phyloP scores from a whole-genome alignment of 2,113 vertebrate species.

The Polypterus senegalus region DNA sequence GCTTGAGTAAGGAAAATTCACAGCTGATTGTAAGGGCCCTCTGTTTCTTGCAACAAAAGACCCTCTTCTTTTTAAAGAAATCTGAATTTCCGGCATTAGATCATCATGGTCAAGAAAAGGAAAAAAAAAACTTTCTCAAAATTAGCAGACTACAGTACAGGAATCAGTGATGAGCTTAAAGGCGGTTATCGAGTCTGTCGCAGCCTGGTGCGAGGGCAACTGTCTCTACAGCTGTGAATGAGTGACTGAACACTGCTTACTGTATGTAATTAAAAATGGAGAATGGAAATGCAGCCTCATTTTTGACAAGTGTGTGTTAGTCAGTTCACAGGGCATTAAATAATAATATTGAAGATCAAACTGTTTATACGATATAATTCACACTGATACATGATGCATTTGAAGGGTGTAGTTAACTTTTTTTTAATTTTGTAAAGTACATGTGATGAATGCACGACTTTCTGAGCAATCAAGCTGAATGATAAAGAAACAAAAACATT shows the following conservation, averaged over 20 bases:
- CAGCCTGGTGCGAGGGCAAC: conserved; percentile 38
- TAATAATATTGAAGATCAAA: too few relatives aligned
- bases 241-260: conserved; percentile 30
- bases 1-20: conserved; percentile 48
- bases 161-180: conserved; percentile 51
- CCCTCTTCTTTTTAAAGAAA: conserved; percentile 56
- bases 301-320: too few relatives aligned
- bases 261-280: conserved; percentile 40
- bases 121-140: conserved; percentile 34
- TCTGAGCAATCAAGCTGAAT: too few relatives aligned
- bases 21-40: conserved; percentile 56
- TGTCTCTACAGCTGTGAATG: conserved; percentile 39
- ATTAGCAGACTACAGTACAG: conserved; percentile 44
- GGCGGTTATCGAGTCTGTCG: conserved; percentile 50
- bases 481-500: too few relatives aligned
- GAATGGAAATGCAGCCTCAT: background rate
- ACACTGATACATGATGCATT: too few relatives aligned
- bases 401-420: too few relatives aligned
- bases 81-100: conserved; percentile 66
- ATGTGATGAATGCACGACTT: too few relatives aligned
- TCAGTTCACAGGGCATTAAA: too few relatives aligned
- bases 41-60: conserved; percentile 68
- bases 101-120: conserved; percentile 64
- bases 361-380: too few relatives aligned
- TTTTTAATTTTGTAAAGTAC: too few relatives aligned